Base-by-base conservation (phyloP, 2,797 vertebrate species). In the Phataginus tetradactyla region DNA sequence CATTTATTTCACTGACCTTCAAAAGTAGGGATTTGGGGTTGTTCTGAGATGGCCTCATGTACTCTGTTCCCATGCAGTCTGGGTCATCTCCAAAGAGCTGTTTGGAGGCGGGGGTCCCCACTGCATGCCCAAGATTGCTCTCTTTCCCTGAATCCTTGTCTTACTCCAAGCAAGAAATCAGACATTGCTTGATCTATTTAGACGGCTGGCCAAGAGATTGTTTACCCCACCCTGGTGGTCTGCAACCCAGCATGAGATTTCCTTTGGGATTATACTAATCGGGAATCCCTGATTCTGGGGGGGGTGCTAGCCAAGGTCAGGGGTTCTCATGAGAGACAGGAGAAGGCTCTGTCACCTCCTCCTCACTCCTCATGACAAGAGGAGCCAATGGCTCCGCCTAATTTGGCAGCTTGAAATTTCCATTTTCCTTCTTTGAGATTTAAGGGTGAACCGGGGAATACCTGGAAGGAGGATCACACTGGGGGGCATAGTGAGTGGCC, bases 61-160 rank as follows among this genome's bases (percentile, higher is more conserved):
- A 59, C 71, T 86, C 93, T 34, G 34, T 79, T 90, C 71, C 79
- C 86, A 84, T 17, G 0, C 7, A 86, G 90, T 94, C 79, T 84
- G 85, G 61, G 20, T 86, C 55, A 69, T 77, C 75, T 96, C 91
- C 95, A 89, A 96, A 90, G 49, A 77, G 85, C 92, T 68, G 80
- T 78, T 77, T 71, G 32, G 59, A 37, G 37, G 15, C 45, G 21
- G n/a, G 18, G 4, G 9, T 81, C 86, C 94, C 63, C 32, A 13
- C 79, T 77, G 84, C 20, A 55, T 85, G 80, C 69, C 78, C 72
- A 55, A 74, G 66, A 83, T 95, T 51, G 20, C 37, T 45, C 69
- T 94, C 39, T n/a, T 95, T 81, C 66, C 75, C 64, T 53, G 3
- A 92, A 74, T 53, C 57, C 68, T 90, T 14, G 77, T 84, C 79